Evolutionary conservation across 2,113 vertebrate species (phyloP).

Genomic region (Phodopus roborovskii): DNA sequence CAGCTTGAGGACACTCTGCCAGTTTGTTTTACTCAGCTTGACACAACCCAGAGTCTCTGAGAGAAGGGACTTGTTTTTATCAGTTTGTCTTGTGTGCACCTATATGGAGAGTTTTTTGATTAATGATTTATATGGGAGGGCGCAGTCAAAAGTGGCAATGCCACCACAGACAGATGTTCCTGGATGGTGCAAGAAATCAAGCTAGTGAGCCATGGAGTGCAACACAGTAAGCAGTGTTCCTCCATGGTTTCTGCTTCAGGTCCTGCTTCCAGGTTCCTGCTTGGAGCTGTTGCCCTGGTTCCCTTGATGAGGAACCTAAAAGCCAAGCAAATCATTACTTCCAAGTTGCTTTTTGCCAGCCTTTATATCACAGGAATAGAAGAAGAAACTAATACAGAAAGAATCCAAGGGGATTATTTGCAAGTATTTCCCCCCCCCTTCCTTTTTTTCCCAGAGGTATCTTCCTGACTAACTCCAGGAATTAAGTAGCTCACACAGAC

Average conservation of each 20-base stretch:
- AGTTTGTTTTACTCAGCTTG: not conserved
- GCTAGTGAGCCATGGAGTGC: not conserved
- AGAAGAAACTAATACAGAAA: not conserved
- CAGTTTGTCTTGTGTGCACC: not conserved
- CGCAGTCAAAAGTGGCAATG: not conserved
- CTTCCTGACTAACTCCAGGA: conserved; percentile 53
- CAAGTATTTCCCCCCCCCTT: conserved; percentile 30
- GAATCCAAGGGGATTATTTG: not conserved
- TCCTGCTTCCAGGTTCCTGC: not conserved
- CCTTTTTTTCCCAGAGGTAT: conserved; percentile 47
- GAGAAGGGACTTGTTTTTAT: not conserved
- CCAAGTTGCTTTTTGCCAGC: not conserved
- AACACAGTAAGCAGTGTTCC: not conserved
- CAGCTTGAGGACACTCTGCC: not conserved
- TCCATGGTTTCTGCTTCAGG: not conserved
- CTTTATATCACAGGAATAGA: not conserved
- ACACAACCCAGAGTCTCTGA: not conserved
- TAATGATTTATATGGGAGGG: not conserved
- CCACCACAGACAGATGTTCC: not conserved
- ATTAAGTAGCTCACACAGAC: conserved; percentile 22
- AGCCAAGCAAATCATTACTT: not conserved
- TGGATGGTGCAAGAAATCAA: not conserved
- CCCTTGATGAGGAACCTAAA: not conserved
- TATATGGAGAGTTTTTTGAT: not conserved
- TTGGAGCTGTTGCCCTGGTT: not conserved